Evolutionary conservation across 2,797 vertebrate species (phyloP).

Genomic region (Coregonus ussuriensis): DNA sequence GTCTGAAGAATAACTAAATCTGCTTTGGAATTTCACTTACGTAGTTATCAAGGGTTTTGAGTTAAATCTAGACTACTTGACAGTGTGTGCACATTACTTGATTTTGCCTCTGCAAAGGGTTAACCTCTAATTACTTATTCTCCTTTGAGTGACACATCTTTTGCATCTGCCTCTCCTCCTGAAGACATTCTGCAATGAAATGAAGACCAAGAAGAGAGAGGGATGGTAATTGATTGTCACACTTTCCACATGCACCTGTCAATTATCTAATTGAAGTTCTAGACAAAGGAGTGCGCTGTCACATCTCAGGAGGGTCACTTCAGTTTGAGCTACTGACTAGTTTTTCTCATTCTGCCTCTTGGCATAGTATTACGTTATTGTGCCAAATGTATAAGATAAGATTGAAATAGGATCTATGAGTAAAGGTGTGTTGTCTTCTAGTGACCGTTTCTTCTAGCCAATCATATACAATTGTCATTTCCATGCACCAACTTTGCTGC

Average conservation of each 20-base stretch:
- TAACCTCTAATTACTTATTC: constrained; percentile 5
- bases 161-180: not conserved
- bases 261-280: constrained; percentile 67
- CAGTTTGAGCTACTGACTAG: constrained; percentile 24
- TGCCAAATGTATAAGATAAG: not conserved
- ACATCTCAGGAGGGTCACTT: constrained; percentile 48
- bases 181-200: constrained; percentile 48
- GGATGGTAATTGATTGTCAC: constrained; percentile 65
- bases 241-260: constrained; percentile 61
- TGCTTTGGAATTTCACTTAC: constrained; percentile 22
- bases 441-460: not conserved
- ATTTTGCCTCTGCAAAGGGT: not conserved
- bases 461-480: not conserved
- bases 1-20: constrained; percentile 41
- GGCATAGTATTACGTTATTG: constrained; percentile 2
- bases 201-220: constrained; percentile 7
- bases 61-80: constrained; percentile 13
- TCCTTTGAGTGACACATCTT: not conserved
- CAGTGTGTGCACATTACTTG: not conserved
- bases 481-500: not conserved
- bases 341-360: not conserved
- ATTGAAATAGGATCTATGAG: not conserved
- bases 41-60: not conserved
- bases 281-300: constrained; percentile 58
- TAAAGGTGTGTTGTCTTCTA: not conserved